Evolutionary conservation across 1,140 invertebrate genomes (phyloP).

Genomic region (Drosophila erecta): DNA sequence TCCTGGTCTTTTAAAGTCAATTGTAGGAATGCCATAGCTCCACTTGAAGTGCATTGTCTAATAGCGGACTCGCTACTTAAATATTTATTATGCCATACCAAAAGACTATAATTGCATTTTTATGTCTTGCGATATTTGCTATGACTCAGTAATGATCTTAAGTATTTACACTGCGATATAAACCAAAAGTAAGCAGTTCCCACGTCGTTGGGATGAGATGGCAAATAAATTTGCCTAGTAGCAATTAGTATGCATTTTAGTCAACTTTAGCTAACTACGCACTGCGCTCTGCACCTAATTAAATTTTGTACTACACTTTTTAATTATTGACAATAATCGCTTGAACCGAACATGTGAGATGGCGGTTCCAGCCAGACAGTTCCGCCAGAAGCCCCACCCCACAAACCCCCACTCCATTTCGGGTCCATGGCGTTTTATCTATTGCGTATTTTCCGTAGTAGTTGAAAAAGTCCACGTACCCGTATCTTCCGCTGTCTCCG

Average conservation of each 20-base stretch:
- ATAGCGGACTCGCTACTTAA: background rate
- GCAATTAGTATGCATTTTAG: conserved; percentile 9
- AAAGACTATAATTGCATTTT: conserved; percentile 25
- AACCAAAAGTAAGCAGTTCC: conserved; percentile 5
- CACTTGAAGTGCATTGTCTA: background rate
- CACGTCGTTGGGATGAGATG: conserved; percentile 11
- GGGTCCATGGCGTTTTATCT: conserved; percentile 61
- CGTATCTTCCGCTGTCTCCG: conserved; percentile 18
- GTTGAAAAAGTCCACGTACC: background rate
- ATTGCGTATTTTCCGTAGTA: conserved; percentile 49
- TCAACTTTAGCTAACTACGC: background rate
- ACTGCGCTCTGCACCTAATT: conserved; percentile 20
- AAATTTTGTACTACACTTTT: conserved; percentile 34
- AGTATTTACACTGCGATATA: conserved; percentile 18
- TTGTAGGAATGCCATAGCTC: background rate
- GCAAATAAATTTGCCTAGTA: conserved; percentile 3
- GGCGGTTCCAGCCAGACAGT: conserved; percentile 16
- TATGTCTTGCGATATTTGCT: conserved; percentile 9
- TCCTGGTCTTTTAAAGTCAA: conserved; percentile 7
- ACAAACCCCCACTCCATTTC: background rate
- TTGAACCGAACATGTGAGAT: conserved; percentile 19
- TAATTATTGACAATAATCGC: conserved; percentile 18
- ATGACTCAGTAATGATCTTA: conserved; percentile 26
- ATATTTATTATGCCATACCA: conserved; percentile 4
- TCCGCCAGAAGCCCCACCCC: background rate